Base-by-base conservation (phyloP, 2,797 vertebrate species). In the Linurgus olivaceus region DNA sequence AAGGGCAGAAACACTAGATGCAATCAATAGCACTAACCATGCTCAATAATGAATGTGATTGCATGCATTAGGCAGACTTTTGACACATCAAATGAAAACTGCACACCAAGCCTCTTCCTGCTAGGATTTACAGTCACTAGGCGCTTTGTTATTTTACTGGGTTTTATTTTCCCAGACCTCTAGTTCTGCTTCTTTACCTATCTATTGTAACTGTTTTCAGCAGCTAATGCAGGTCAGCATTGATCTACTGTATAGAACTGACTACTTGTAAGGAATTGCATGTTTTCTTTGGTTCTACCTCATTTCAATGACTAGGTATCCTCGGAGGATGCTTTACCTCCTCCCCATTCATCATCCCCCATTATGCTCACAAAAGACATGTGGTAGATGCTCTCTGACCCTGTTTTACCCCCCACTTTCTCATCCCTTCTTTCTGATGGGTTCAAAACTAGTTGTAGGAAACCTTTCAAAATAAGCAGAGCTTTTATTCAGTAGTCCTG, bases 11-110 rank as follows among this genome's bases (percentile, higher is more conserved):
- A 84, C n/a, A 17, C 25, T 25, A 25, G 55, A 24, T 59, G 63
- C 29, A 76, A 70, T 91, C 93, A 82, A 79, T 91, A 92, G 74
- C 59, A 47, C 31, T 92, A 79, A 55, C 40, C n/a, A 4, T 44
- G 63, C 25, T 89, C 66, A 88, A 45, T 81, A 88, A 88, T 90
- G 51, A 73, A 86, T 93, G 88, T 28, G 74, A 78, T 62, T 78
- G 58, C 51, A 5, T 33, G 35, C 70, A 75, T 86, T 80, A 78
- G 66, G 51, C 74, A 73, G 51, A 61, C 40, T 89, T 92, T 44
- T 91, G 47, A 87, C 77, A 89, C 79, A 52, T 71, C 48, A 50
- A 13, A 86, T 85, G 74, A 91, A 67, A 93, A 63, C 66, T 37
- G 40, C 77, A 40, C 51, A 78, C 62, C 47, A 55, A 71, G 50